Conservation (phyloP, 2,113 vertebrate species). For the Daphoenositta chrysoptera region DNA sequence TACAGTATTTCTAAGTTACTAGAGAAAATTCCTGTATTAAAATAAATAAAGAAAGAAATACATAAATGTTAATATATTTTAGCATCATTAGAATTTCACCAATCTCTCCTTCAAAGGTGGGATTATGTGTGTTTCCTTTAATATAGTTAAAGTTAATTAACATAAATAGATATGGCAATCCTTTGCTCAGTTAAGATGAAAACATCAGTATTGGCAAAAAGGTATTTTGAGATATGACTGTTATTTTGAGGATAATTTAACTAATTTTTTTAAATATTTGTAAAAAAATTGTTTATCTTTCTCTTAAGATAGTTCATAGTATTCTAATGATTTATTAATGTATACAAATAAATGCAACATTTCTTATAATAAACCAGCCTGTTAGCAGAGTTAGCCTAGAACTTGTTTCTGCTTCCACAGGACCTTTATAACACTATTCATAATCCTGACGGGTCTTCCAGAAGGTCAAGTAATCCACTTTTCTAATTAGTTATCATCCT, state of each 20-base stretch:
- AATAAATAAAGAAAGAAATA: background rate
- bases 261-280: background rate
- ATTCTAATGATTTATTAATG: background rate
- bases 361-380: background rate
- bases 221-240: background rate
- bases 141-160: background rate
- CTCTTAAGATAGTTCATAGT: background rate
- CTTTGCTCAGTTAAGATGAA: background rate
- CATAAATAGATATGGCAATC: background rate
- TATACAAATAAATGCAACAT: background rate
- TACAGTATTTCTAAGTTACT: background rate
- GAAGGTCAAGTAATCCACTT: background rate
- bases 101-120: background rate
- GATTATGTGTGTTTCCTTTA: background rate
- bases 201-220: background rate
- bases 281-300: background rate
- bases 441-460: background rate
- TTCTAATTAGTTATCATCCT: background rate
- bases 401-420: background rate
- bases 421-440: background rate
- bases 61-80: background rate
- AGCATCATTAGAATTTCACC: background rate
- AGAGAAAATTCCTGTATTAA: background rate
- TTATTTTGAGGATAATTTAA: background rate
- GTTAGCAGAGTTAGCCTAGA: background rate